Evolutionary conservation across 1,140 invertebrate species (phyloP).

Genomic region (Pachyrhynchus sulphureomaculatus): DNA sequence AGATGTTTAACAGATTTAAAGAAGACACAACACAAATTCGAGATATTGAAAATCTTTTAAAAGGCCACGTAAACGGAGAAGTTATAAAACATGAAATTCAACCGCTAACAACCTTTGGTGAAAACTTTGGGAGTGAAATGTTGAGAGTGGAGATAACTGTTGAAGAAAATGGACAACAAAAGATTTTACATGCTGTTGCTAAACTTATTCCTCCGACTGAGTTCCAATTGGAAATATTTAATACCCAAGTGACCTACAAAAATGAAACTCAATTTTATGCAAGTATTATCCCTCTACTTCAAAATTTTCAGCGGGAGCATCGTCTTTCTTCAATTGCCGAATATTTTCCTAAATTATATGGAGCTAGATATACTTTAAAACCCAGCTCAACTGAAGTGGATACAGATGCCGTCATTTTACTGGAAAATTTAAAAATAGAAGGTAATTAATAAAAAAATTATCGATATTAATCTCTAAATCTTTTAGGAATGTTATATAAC

Average conservation of each 20-base stretch:
- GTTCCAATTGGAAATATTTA: slow-evolving; percentile 47
- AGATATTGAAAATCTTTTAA: background rate
- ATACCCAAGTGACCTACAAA: slow-evolving; percentile 50
- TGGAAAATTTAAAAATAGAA: slow-evolving; percentile 50
- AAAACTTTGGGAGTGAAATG: slow-evolving; percentile 63
- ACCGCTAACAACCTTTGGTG: slow-evolving; percentile 57
- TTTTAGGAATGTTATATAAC: too few relatives aligned
- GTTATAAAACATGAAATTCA: slow-evolving; percentile 1
- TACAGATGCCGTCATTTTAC: slow-evolving; percentile 46
- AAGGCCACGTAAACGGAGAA: background rate
- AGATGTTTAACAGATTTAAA: too few relatives aligned
- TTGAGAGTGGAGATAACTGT: slow-evolving; percentile 49
- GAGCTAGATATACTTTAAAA: slow-evolving; percentile 38
- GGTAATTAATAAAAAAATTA: too few relatives aligned
- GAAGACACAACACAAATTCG: slow-evolving; percentile 1
- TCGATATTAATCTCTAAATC: too few relatives aligned
- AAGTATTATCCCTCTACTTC: slow-evolving; percentile 36
- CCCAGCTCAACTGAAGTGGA: slow-evolving; percentile 33
- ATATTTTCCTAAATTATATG: slow-evolving; percentile 39
- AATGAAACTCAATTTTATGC: slow-evolving; percentile 48
- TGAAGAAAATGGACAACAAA: slow-evolving; percentile 21
- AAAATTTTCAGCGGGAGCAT: slow-evolving; percentile 35
- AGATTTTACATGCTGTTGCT: slow-evolving; percentile 50
- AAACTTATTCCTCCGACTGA: slow-evolving; percentile 52
- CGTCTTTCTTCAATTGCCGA: slow-evolving; percentile 24